These are phyloP conservation scores for Artemisiospiza belli DNA, from an alignment of 2,113 vertebrate genomes.

Conservation along the genomic window DNA sequence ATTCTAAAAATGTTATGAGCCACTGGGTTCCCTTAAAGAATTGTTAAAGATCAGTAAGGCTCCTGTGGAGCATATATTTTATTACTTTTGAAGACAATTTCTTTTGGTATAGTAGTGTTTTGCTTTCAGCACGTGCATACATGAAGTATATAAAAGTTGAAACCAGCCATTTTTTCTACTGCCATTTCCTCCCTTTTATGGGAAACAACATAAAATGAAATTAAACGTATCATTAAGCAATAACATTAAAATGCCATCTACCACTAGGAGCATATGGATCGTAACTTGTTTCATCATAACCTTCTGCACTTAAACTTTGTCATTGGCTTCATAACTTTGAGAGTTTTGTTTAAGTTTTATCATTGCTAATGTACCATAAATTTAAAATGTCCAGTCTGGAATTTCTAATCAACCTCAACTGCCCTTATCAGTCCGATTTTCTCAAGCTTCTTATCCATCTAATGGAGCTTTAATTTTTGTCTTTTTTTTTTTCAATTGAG, in stretches of 20 bases:
- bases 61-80: constrained; percentile 37
- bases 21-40: constrained; percentile 25
- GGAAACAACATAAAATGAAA: constrained; percentile 55
- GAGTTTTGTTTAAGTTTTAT: constrained; percentile 7
- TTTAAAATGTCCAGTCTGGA: not conserved
- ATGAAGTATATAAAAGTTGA: constrained; percentile 54
- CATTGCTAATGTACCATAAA: not conserved
- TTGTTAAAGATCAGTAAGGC: constrained; percentile 48
- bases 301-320: constrained; percentile 28
- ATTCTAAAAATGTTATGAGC: constrained; percentile 46
- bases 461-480: not conserved
- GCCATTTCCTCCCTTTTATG: constrained; percentile 42
- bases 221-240: constrained; percentile 65
- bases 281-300: constrained; percentile 56
- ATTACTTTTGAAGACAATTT: constrained; percentile 35
- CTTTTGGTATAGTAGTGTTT: not conserved
- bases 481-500: not conserved
- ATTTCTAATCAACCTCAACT: not conserved
- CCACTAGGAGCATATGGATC: constrained; percentile 47
- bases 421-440: not conserved
- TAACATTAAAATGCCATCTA: constrained; percentile 65
- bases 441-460: not conserved
- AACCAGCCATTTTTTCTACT: constrained; percentile 46
- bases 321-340: not conserved
- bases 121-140: constrained; percentile 34